Evolutionary conservation across 1,140 invertebrate species (phyloP), one percentile per base, ranked within the genome.

Genomic region (Drosophila mojavensis): DNA sequence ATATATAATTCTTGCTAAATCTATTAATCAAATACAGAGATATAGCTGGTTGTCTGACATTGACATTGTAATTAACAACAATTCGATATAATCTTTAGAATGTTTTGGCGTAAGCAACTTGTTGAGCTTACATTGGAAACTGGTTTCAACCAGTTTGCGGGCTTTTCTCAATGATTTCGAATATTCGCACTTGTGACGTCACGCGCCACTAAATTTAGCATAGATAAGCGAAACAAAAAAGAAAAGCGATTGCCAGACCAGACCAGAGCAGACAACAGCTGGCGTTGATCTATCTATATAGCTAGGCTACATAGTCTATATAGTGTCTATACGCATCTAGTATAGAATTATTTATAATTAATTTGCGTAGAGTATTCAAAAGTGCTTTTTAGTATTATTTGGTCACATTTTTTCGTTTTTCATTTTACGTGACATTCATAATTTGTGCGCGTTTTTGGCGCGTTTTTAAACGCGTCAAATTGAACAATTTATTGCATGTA

Each of bases 391-490:
- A 47, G 43, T 24, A 24, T 68, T 13, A 33, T 72, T 53, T 28
- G 26, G 36, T 39, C 36, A 39, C 36, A 39, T 39, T 39, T 59
- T 33, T 45, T 58, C 33, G 39, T 33, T 74, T 33, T 36, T 51
- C 59, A 80, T 72, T 70, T 83, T 88, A 88, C 83, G 83, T 88
- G 83, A 81, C 78, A 81, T 89, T 80, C 67, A 53, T 75, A 75
- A 43, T 61, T 50, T 47, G 36, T 39, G 56, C 68, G 69, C 66
- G 69, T 48, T 75, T 69, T 67, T 61, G 36, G 75, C 70, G 75
- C 79, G 64, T 50, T 43, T 74, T 41, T 48, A 68, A 74, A 50
- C 71, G 71, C 30, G 7, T 66, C 67, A 15, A 50, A 55, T 28
- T 20, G 5, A 17, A 24, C 17, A n/a, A 70, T 74, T 70, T 39